Conservation (phyloP, 1,140 invertebrate genomes). For the Drosophila pseudoananassae region DNA sequence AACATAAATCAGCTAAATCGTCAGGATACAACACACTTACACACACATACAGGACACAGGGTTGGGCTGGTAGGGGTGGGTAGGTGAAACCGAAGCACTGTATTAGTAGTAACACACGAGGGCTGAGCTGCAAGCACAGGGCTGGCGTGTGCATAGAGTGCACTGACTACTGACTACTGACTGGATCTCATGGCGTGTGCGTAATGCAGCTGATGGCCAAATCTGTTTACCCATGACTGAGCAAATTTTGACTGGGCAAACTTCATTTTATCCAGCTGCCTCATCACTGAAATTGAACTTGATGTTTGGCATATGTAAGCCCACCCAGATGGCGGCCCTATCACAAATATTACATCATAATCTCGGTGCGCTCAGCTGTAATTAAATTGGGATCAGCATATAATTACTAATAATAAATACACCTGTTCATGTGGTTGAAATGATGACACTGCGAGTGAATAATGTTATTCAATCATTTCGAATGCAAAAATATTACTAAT, state of each 20-base stretch:
- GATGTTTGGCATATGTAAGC: slow-evolving; percentile 48
- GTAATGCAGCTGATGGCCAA: slow-evolving; percentile 51
- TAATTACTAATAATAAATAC: slow-evolving; percentile 26
- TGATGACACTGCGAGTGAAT: neutral
- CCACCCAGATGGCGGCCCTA: slow-evolving; percentile 19
- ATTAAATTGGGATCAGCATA: slow-evolving; percentile 21
- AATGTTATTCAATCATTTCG: neutral
- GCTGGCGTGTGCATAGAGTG: slow-evolving; percentile 33
- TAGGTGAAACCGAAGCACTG: slow-evolving; percentile 48
- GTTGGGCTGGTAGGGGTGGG: neutral
- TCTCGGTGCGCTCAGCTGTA: slow-evolving; percentile 25
- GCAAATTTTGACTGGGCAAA: slow-evolving; percentile 50
- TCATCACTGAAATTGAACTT: slow-evolving; percentile 41
- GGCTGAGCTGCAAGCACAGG: slow-evolving; percentile 48
- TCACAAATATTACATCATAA: slow-evolving; percentile 34
- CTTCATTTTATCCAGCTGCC: slow-evolving; percentile 42
- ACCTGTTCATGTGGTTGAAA: neutral
- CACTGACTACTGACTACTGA: slow-evolving; percentile 29
- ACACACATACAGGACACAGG: slow-evolving; percentile 10
- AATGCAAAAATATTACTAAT: no score
- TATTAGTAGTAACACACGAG: slow-evolving; percentile 62
- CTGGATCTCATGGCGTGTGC: slow-evolving; percentile 54
- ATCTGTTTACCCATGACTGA: slow-evolving; percentile 54
- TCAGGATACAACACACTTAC: slow-evolving; percentile 53
- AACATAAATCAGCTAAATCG: slow-evolving; percentile 81